Evolutionary conservation across 1,140 invertebrate species (phyloP), one percentile per base, ranked within the genome.

Genomic region (Choristoneura fumiferana): DNA sequence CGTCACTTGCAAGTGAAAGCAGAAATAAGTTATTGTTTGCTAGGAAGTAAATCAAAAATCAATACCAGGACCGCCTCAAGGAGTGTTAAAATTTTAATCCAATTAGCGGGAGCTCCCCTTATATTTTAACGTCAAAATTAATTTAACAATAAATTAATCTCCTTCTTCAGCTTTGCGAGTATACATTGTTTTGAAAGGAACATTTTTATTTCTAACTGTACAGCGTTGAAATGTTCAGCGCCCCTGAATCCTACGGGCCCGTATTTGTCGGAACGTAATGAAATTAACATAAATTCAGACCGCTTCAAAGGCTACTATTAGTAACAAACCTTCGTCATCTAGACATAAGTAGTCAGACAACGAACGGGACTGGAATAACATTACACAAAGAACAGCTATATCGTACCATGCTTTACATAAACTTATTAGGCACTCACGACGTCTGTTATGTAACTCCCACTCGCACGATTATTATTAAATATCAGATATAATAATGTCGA

Each of bases 11-110:
- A 49, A 49, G 22, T 1, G 10, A 13, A 10, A 54, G 4, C 15
- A 1, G 12, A 29, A 29, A 22, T 45, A 9, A 58, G 5, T 62
- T 54, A 43, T 54, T 45, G 15, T 54, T 54, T 54, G 53, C 22
- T 35, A 12, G 38, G 37, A 69, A 61, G 37, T 43, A 66, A 72
- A 72, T 66, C 58, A 64, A 69, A 71, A 72, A 72, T 73, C 73
- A 62, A 76, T 73, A 69, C 22, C 29, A 38, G 9, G 40, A 8
- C 49, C 58, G 62, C 76, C 67, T 62, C 67, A 71, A 73, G 68
- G 73, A 76, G 68, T 76, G 73, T 65, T 72, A 78, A 81, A 79
- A 83, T 83, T 75, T 81, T 79, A 81, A 83, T 81, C 71, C 74
- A 83, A 81, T 83, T 79, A 79, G 56, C 61, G 59, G 64, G 62